These are phyloP conservation scores for Pelmatolapia mariae DNA, from an alignment of 2,113 vertebrate genomes.

Conservation along the genomic window DNA sequence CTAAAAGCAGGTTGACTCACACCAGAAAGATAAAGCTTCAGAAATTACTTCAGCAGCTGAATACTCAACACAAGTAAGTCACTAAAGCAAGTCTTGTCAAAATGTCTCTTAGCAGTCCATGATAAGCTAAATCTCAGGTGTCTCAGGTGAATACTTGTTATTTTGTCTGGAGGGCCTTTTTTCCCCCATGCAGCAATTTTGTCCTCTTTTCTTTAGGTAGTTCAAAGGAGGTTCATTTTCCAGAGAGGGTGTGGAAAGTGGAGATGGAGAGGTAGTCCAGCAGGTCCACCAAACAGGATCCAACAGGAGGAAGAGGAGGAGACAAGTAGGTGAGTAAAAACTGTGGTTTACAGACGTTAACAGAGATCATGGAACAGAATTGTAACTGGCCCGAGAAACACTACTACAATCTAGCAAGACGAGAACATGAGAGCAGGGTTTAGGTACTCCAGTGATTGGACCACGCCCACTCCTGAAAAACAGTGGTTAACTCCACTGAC, in stretches of 20 bases:
- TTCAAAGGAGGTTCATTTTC: neutral
- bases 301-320: neutral
- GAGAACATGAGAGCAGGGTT: neutral
- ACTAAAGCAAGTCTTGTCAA: neutral
- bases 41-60: neutral
- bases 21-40: neutral
- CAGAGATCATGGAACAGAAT: neutral
- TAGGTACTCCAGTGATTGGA: neutral
- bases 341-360: neutral
- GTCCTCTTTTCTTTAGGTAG: neutral
- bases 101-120: neutral
- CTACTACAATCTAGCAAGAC: neutral
- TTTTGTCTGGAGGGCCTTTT: neutral
- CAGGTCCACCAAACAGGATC: neutral
- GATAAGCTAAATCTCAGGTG: neutral
- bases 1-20: neutral
- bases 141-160: neutral
- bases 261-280: neutral
- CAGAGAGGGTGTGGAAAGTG: neutral
- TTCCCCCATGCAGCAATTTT: neutral
- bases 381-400: neutral
- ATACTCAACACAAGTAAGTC: neutral
- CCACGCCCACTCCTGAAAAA: neutral
- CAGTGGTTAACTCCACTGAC: neutral
- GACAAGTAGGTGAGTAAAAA: neutral